phyloP scores from a whole-genome alignment of 2,888 invertebrate species.

The Parnassius apollo region DNA sequence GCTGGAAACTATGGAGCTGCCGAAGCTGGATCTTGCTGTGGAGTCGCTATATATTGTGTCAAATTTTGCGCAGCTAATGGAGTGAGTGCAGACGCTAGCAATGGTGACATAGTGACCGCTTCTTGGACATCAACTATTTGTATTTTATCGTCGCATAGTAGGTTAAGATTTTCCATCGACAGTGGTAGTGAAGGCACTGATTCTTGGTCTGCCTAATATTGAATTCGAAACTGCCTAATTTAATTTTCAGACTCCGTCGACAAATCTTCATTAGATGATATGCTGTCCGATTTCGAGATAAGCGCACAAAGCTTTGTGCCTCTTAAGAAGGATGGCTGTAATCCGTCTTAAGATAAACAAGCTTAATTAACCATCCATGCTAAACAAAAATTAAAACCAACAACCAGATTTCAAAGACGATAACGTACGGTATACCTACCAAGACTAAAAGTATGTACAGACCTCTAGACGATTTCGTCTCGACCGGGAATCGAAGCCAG shows the following conservation, averaged over 20 bases:
- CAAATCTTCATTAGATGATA: background rate
- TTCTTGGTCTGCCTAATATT: slow-evolving; percentile 14
- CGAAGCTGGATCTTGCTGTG: slow-evolving; percentile 15
- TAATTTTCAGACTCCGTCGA: slow-evolving; percentile 18
- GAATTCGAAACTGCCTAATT: slow-evolving; percentile 21
- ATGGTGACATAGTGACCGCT: slow-evolving; percentile 17
- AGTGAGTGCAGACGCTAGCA: slow-evolving; percentile 20
- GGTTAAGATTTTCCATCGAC: slow-evolving; percentile 32
- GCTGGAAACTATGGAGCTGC: background rate
- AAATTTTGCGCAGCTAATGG: slow-evolving; percentile 27
- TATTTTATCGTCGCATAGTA: slow-evolving; percentile 32
- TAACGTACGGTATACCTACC: too few relatives aligned
- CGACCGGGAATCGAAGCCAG: too few relatives aligned
- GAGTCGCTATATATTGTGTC: slow-evolving; percentile 26
- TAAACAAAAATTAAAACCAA: too few relatives aligned
- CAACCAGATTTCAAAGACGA: too few relatives aligned
- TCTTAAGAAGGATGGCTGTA: background rate
- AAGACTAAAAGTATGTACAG: background rate
- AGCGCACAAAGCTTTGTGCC: background rate
- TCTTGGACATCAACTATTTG: slow-evolving; percentile 21
- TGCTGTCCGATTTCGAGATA: background rate
- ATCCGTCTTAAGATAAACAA: too few relatives aligned
- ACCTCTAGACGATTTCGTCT: too few relatives aligned
- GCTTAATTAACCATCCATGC: too few relatives aligned
- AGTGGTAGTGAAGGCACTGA: slow-evolving; percentile 26